A percentile compares a stretch with the other conserved stretches of the same genome.
These are phyloP conservation scores for Aspiorhynchus laticeps DNA, from an alignment of 2,113 vertebrate species.

Conservation along the genomic window DNA sequence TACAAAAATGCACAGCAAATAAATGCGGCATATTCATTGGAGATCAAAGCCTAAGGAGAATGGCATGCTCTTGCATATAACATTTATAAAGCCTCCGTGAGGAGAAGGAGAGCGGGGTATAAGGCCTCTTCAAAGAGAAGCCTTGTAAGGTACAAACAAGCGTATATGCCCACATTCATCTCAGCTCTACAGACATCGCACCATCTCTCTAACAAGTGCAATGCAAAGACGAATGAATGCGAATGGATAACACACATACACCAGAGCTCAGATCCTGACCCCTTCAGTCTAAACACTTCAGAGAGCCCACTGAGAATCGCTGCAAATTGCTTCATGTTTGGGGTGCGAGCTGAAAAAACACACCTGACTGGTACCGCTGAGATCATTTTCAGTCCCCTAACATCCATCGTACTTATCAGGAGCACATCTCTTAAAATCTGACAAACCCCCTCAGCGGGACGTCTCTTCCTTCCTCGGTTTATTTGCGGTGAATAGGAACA, in stretches of 20 bases:
- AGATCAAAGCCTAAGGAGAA: conserved; percentile 29
- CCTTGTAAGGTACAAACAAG: conserved; percentile 8
- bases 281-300: conserved; percentile 27
- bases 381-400: conserved; percentile 18
- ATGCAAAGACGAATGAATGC: background rate
- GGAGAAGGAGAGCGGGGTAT: background rate
- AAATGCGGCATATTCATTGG: conserved; percentile 4
- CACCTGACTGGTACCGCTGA: conserved; percentile 37
- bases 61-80: conserved; percentile 16
- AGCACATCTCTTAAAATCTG: conserved; percentile 47
- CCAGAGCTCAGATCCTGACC: background rate
- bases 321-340: conserved; percentile 44
- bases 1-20: conserved; percentile 5
- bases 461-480: conserved; percentile 22
- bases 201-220: background rate
- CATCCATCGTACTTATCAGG: conserved; percentile 20
- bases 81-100: conserved; percentile 15
- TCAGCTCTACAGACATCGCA: conserved; percentile 1
- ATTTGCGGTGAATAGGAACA: conserved; percentile 12
- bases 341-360: conserved; percentile 26
- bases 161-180: background rate
- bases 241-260: background rate
- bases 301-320: conserved; percentile 32
- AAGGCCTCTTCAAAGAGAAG: conserved; percentile 27
- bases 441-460: conserved; percentile 19